Conservation (phyloP, 2,888 invertebrate species). For the Sphecodes monilicornis region DNA sequence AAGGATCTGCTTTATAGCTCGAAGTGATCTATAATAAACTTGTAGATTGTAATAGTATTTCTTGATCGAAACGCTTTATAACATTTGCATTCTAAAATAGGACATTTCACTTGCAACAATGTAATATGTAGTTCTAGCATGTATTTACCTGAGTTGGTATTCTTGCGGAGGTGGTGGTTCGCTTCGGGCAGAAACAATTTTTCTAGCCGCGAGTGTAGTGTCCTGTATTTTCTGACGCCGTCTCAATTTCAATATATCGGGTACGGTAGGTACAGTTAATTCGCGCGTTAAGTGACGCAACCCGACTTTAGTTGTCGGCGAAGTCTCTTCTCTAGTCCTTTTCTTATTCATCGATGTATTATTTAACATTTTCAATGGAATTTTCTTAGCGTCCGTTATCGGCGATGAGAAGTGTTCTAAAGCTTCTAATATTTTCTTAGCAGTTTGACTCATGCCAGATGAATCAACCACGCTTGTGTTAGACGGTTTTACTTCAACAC, state of each 20-base stretch:
- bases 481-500: slow-evolving; percentile 85
- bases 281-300: slow-evolving; percentile 84
- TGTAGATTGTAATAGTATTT: too few relatives aligned
- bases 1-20: too few relatives aligned
- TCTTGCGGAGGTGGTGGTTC: slow-evolving; percentile 73
- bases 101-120: too few relatives aligned
- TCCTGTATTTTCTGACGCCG: slow-evolving; percentile 87
- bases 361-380: slow-evolving; percentile 86
- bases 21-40: too few relatives aligned
- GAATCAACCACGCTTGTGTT: slow-evolving; percentile 79
- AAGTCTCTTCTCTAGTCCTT: slow-evolving; percentile 68
- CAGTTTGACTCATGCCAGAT: slow-evolving; percentile 89
- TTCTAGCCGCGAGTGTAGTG: slow-evolving; percentile 87
- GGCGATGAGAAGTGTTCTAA: slow-evolving; percentile 94
- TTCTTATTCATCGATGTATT: slow-evolving; percentile 69
- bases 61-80: too few relatives aligned
- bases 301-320: slow-evolving; percentile 75
- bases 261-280: slow-evolving; percentile 87
- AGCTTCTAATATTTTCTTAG: slow-evolving; percentile 91
- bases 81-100: too few relatives aligned
- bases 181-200: slow-evolving; percentile 85
- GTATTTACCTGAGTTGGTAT: slow-evolving; percentile 78
- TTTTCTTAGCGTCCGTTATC: slow-evolving; percentile 91
- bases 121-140: background rate
- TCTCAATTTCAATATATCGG: slow-evolving; percentile 87